Evolutionary conservation across 1,140 invertebrate species (phyloP), one percentile per base, ranked within the genome.

Genomic region (Aricia agestis): DNA sequence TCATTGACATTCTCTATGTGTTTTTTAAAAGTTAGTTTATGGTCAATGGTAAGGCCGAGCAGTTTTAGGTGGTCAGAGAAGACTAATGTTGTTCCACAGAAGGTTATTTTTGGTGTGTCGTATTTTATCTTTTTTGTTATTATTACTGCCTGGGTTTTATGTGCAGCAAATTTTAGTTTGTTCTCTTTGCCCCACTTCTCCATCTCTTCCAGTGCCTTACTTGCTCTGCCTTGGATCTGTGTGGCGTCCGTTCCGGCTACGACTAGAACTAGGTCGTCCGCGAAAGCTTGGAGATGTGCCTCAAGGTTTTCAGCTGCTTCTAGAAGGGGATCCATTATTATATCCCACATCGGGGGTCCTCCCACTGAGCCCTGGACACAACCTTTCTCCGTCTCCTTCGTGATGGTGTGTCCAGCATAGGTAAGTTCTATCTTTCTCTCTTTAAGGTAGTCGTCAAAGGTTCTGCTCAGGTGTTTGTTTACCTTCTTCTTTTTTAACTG

Each of bases 311-410:
- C 18, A 13, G 42, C 13, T 15, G n/a, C n/a, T 13, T 67, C 11
- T 1, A 52, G 10, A 6, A 45, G 25, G 18, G 18, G n/a, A 5
- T 59, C 58, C 18, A 59, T 59, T 4, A 19, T 59, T 18, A 59
- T 2, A 15, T 59, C 15, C 58, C 58, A 59, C 58, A 59, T 59
- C 5, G n/a, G 58, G n/a, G 58, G 58, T 59, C 58, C 58, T 7
- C 18, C 18, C 7, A 42, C 32, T 42, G 41, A 52, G 3, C 45
- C 45, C 13, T 52, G 45, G 13, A 70, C 13, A 72, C 58, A 79
- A 0, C 76, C 76, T 18, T 79, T 74, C 2, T 75, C 71, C 32
- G 72, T 75, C 1, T 69, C 74, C 17, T 72, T 74, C 11, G 61
- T 71, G 2, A 72, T 76, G 32, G 4, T n/a, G 15, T 1, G 7